Conservation (phyloP, 2,797 vertebrate genomes). For the Lepidocolaptes lacrymiger region DNA sequence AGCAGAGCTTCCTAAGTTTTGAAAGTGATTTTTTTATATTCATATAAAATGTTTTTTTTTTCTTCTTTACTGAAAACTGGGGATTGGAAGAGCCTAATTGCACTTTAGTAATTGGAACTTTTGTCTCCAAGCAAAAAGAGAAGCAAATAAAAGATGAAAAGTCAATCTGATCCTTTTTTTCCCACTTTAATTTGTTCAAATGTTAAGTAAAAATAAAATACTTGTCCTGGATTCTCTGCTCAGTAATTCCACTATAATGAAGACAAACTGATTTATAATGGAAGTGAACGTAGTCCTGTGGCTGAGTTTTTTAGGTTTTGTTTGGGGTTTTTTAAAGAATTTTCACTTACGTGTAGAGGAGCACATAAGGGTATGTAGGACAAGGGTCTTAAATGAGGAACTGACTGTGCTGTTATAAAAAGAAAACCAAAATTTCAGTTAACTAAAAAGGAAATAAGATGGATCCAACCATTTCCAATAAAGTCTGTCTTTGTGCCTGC, state of each 20-base stretch:
- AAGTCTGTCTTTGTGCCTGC: background rate
- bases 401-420: background rate
- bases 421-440: background rate
- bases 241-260: background rate
- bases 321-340: background rate
- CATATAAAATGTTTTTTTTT: background rate
- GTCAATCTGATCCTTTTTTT: background rate
- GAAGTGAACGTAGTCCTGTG: background rate
- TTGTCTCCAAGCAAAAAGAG: background rate
- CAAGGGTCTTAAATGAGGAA: background rate
- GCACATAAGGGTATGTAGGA: background rate
- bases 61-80: background rate
- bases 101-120: background rate
- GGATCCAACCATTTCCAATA: background rate
- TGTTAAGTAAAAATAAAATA: background rate
- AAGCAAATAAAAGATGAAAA: background rate
- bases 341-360: background rate
- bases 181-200: background rate
- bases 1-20: background rate
- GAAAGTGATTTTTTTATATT: background rate
- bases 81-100: background rate
- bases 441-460: background rate
- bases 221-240: background rate
- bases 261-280: background rate
- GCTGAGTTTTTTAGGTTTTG: background rate